These are phyloP conservation scores for Aphaenogaster ashmeadi DNA, from an alignment of 1,140 invertebrate genomes.

Conservation along the genomic window DNA sequence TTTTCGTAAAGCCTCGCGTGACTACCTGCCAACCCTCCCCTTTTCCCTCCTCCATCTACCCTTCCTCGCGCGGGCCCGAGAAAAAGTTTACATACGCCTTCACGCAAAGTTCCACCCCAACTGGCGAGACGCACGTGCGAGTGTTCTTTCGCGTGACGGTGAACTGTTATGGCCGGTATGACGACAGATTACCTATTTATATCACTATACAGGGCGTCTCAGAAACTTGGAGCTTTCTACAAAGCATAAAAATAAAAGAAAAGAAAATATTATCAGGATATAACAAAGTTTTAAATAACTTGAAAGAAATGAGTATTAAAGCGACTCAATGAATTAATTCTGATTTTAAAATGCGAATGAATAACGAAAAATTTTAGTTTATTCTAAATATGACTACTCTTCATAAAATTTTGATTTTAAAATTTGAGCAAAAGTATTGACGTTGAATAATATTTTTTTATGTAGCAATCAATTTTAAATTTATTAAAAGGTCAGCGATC, in stretches of 20 bases:
- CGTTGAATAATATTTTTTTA: not conserved
- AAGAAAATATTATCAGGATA: not conserved
- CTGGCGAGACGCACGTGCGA: conserved; percentile 48
- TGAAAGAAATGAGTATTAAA: not conserved
- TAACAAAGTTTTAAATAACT: not conserved
- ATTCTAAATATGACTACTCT: not conserved
- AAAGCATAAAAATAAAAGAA: not conserved
- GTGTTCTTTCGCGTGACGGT: conserved; percentile 66
- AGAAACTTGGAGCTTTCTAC: not conserved
- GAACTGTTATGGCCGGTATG: conserved; percentile 60
- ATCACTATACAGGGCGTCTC: not conserved
- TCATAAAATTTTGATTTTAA: not conserved
- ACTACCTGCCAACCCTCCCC: conserved; percentile 22
- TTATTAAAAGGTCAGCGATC: not conserved
- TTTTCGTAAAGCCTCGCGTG: conserved; percentile 66
- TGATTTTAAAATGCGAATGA: not conserved
- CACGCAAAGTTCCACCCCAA: conserved; percentile 50
- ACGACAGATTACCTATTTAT: conserved; percentile 67
- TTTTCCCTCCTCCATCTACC: not conserved
- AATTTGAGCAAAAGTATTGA: not conserved
- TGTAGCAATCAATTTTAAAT: not conserved
- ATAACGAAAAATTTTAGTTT: not conserved
- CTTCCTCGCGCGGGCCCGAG: not conserved
- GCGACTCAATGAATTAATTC: not conserved
- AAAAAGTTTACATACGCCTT: conserved; percentile 58